Base-by-base conservation (phyloP, 1,140 invertebrate genomes). In the Halictus rubicundus region DNA sequence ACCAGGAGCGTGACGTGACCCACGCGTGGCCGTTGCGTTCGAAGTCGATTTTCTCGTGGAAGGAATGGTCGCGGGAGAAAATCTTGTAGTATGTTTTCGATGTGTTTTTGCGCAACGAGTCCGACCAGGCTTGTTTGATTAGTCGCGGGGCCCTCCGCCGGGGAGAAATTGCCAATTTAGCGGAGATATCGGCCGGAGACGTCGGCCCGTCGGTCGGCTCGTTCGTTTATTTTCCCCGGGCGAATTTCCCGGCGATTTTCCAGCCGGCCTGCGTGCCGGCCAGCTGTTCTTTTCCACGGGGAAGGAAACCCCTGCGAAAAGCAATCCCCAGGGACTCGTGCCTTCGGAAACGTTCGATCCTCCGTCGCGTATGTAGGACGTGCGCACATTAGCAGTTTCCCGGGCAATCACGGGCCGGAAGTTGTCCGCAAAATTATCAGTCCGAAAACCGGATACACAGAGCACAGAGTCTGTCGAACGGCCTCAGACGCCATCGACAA, bases 391-490 rank as follows among this genome's bases (percentile, higher is more conserved):
- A 80, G 23, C 77, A 83, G 87, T 82, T 89, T 90, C 88, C 88
- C 63, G 65, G 83, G 89, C 84, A 90, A 91, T 91, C 88, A 86
- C 61, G 84, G 82, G 59, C 85, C 84, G 90, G 89, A 90, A 89
- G 90, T 90, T 89, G 79, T 39, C 82, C 82, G 78, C 83, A 85
- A 90, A 89, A 91, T 91, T 88, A 89, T 88, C 85, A 83, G 68
- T 84, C 85, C 80, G 74, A 85, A 80, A 75, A 71, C 73, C 82
- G 88, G 90, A 90, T 87, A 88, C 85, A 73, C 75, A 69, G 73
- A 66, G 72, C 16, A 4, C 27, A 61, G 69, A 8, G 54, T 25
- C 46, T 52, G n/a, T 27, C 21, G 16, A 61, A 27, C 59, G 12
- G 8, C 23, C 19, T n/a, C 42, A 60, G 27, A 9, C 8, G 21